A percentile compares a stretch with the other conserved stretches of the same genome.
phyloP scores from a whole-genome alignment of 2,113 vertebrate genomes.

The Cyanoliseus patagonus region DNA sequence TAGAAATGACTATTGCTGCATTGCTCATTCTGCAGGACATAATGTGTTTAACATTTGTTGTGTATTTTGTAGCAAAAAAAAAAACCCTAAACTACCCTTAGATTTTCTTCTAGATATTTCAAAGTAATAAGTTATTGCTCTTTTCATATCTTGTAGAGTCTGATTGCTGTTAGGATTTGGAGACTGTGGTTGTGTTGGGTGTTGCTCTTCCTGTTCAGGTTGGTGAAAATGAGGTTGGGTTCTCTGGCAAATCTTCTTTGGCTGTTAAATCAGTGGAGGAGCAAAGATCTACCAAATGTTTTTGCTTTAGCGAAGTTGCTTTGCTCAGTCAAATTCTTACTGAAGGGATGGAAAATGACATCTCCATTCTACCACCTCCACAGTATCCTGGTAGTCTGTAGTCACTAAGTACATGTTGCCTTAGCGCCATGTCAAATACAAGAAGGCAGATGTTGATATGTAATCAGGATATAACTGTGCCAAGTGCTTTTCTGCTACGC shows the following conservation, averaged over 20 bases:
- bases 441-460: not conserved
- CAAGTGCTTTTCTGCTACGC: not conserved
- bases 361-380: not conserved
- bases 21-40: not conserved
- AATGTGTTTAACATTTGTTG: not conserved
- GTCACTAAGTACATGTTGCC: not conserved
- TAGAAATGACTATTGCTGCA: not conserved
- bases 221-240: not conserved
- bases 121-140: not conserved
- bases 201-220: not conserved
- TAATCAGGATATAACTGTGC: not conserved
- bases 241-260: not conserved
- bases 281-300: not conserved
- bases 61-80: not conserved
- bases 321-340: not conserved
- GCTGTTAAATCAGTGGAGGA: not conserved
- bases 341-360: not conserved
- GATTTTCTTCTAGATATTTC: not conserved
- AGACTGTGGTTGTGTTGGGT: not conserved
- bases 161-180: not conserved
- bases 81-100: fast-evolving
- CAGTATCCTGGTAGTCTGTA: not conserved
- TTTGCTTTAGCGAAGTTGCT: not conserved
- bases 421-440: not conserved
- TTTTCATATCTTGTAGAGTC: not conserved